phyloP scores from a whole-genome alignment of 2,888 invertebrate genomes.

The Amphiduros pacificus region DNA sequence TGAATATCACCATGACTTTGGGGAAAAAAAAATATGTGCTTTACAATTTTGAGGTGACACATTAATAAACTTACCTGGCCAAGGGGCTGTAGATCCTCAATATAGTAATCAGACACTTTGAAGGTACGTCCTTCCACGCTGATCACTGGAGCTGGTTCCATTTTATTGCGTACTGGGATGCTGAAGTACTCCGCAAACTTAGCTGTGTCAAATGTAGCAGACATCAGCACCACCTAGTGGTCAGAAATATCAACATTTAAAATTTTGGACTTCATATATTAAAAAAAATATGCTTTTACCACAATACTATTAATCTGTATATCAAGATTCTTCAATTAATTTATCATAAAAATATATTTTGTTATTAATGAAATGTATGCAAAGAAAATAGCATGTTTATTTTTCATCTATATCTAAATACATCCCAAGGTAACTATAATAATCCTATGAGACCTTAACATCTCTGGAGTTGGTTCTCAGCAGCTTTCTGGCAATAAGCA shows the following conservation, averaged over 20 bases:
- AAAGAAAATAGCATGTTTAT: no score
- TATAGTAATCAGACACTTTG: conserved; percentile 53
- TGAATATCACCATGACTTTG: neutral
- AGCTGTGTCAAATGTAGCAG: conserved; percentile 82
- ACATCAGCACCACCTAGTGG: conserved; percentile 82
- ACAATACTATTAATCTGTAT: no score
- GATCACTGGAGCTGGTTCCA: conserved; percentile 55
- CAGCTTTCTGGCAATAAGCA: conserved; percentile 80
- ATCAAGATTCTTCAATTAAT: no score
- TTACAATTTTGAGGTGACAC: no score
- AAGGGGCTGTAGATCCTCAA: conserved; percentile 49
- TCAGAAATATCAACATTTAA: no score
- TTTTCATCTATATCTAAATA: no score
- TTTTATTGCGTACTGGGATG: conserved; percentile 47
- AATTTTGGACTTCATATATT: no score
- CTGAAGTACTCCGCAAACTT: conserved; percentile 74
- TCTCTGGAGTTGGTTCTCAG: conserved; percentile 69
- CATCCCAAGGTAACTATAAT: no score
- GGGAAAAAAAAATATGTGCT: no score
- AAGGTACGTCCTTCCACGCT: conserved; percentile 48
- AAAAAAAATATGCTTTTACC: no score
- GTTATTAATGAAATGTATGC: no score
- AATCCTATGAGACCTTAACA: conserved; percentile 65
- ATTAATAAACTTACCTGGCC: conserved; percentile 43
- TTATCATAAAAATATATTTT: no score